These are phyloP conservation scores for Dolichopus griseipennis DNA, from an alignment of 2,888 invertebrate species.

Conservation along the genomic window DNA sequence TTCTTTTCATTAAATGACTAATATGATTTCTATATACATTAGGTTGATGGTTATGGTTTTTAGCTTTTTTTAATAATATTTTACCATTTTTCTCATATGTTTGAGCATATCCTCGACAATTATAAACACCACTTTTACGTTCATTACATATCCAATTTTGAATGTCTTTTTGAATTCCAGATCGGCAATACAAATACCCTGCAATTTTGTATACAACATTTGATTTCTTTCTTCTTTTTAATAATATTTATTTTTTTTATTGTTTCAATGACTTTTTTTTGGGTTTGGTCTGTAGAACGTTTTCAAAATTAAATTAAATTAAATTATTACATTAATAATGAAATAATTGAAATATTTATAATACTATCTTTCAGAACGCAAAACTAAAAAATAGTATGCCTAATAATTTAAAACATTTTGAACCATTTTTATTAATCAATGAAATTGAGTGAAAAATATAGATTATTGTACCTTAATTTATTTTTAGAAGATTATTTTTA, in stretches of 20 bases:
- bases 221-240: background rate
- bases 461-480: no score
- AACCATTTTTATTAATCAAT: no score
- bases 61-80: background rate
- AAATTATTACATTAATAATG: no score
- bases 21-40: background rate
- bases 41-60: constrained; percentile 10
- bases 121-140: background rate
- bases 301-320: background rate
- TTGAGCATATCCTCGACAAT: background rate
- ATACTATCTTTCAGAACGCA: no score
- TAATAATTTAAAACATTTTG: no score
- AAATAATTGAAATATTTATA: no score
- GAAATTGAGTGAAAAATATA: no score
- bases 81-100: background rate
- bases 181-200: background rate
- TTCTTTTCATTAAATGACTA: background rate
- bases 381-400: no score
- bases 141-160: background rate
- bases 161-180: no score
- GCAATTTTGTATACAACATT: background rate
- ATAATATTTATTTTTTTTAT: no score
- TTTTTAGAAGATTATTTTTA: no score
- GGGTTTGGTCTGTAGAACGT: background rate
- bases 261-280: no score